Evolutionary conservation across 1,140 invertebrate genomes (phyloP), one percentile per base, ranked within the genome.

Genomic region (Drosophila paulistorum): DNA sequence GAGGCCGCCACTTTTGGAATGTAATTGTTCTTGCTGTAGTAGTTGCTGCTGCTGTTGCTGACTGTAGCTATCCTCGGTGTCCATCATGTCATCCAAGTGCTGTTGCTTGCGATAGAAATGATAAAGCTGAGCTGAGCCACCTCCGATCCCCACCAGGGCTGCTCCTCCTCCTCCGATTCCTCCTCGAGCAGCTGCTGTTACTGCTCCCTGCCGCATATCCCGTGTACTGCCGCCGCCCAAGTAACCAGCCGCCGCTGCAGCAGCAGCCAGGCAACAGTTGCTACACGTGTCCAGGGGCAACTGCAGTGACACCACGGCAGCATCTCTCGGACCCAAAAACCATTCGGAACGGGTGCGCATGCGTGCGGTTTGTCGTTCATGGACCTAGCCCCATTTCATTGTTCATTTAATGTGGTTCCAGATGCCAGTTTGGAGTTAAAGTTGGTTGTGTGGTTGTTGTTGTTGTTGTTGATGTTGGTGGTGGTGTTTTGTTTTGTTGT

Each of bases 311-410:
- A 89, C 77, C 26, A 84, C 85, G 86, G 93, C 90, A 86, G 93
- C 93, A 62, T 90, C 93, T 59, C 93, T 92, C 60, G 95, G 95
- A 55, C 96, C 96, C 89, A 98, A 94, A 94, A 98, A 98, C 97
- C 97, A 98, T 92, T 98, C 97, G 54, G 97, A 98, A 80, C 97
- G 94, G 54, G 97, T 98, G 92, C 96, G 94, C 97, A 98, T 98
- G 77, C 98, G 94, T 91, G 96, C 96, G 65, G 96, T 96, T 94
- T 98, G 98, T 91, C 97, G 94, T 93, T 98, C 97, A 93, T 98
- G 97, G 69, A 98, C 97, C 96, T 97, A 84, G 79, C 79, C 65
- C 66, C 30, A 30, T 30, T 30, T 30, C 0, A 20, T 69, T 67
- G 39, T 68, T 68, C 35, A 65, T 75, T 78, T 45, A 70, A 65